Evolutionary conservation across 2,113 vertebrate genomes (phyloP).

Genomic region (Cheirogaleus medius): DNA sequence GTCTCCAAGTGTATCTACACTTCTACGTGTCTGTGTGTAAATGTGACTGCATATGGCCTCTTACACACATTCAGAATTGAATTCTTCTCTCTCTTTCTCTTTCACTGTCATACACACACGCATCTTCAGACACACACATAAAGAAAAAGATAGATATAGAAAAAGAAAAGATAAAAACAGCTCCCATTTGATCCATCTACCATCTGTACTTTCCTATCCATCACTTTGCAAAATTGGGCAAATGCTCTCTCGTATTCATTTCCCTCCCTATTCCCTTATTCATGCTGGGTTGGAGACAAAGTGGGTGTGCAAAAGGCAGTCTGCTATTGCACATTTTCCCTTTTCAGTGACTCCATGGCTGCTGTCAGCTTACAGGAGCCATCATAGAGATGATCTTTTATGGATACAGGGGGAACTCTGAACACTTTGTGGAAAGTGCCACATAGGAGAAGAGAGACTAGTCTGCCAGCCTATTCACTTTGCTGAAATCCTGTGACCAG

Average conservation of each 20-base stretch:
- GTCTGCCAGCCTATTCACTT: background rate
- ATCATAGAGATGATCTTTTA: slow-evolving; percentile 61
- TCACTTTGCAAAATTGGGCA: slow-evolving; percentile 49
- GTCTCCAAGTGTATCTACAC: slow-evolving; percentile 43
- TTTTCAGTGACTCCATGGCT: slow-evolving; percentile 26
- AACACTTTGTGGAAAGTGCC: slow-evolving; percentile 16
- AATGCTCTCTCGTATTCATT: slow-evolving; percentile 21
- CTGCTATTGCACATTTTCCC: slow-evolving; percentile 36
- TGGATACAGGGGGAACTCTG: background rate
- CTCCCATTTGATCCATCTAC: slow-evolving; percentile 46
- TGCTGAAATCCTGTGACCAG: slow-evolving; percentile 16
- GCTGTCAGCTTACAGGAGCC: slow-evolving; percentile 36
- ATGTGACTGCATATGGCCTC: slow-evolving; percentile 60
- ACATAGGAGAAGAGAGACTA: background rate
- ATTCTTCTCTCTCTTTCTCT: background rate
- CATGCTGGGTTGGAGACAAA: slow-evolving; percentile 51
- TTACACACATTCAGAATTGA: slow-evolving; percentile 38
- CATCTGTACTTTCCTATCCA: slow-evolving; percentile 49
- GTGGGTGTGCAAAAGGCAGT: slow-evolving; percentile 47
- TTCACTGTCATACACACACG: background rate
- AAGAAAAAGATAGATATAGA: slow-evolving; percentile 35
- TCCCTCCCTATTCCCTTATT: slow-evolving; percentile 40
- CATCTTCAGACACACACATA: slow-evolving; percentile 42
- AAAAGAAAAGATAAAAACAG: slow-evolving; percentile 55
- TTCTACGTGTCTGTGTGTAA: slow-evolving; percentile 50